Base-by-base conservation (phyloP, 2,888 invertebrate genomes). In the Eupithecia vulgata region DNA sequence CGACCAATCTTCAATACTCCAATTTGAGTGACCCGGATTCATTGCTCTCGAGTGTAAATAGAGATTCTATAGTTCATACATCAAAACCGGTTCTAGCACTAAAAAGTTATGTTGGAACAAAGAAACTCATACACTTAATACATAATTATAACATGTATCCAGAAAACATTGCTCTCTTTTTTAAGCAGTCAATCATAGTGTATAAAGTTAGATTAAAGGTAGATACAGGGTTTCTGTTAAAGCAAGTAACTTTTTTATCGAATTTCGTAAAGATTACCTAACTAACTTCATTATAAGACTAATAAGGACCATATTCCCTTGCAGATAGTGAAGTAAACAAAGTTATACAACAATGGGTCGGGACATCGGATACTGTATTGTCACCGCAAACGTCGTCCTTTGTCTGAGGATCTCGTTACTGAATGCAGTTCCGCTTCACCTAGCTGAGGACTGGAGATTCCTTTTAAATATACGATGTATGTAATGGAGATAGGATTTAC, bases 301-400 rank as follows among this genome's bases (percentile, higher is more conserved):
- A 34, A 64, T 17, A 40, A 65, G 65, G 37, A 12, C 12, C 10
- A n/a, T 40, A 65, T 42, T 65, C 40, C 40, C 8, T 37, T 40
- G 65, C 65, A 65, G 40, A 21, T 25, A 40, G 40, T 40, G 7
- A 65, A 65, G 65, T 65, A 65, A 65, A 65, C 65, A 65, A 65
- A 37, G 37, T 65, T 65, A 42, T 42, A 65, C 65, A 65, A 81
- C 76, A 76, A 73, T 72, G 74, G 66, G 48, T 52, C n/a, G 48
- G 78, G 85, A 78, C 80, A 88, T 78, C 77, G 76, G 87, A 87
- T 86, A 84, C 71, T 72, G 72, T 68, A 83, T 83, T 83, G 87
- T 87, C 82, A 84, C 87, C 88, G 81, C 88, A 88, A 78, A 77
- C 78, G 84, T 81, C 78, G 84, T 81, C 84, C 87, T 87, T 87